Percentiles rank a stretch among this genome's conserved stretches.
phyloP scores from a whole-genome alignment of 2,888 invertebrate genomes.

The Drosophila vallismaia region DNA sequence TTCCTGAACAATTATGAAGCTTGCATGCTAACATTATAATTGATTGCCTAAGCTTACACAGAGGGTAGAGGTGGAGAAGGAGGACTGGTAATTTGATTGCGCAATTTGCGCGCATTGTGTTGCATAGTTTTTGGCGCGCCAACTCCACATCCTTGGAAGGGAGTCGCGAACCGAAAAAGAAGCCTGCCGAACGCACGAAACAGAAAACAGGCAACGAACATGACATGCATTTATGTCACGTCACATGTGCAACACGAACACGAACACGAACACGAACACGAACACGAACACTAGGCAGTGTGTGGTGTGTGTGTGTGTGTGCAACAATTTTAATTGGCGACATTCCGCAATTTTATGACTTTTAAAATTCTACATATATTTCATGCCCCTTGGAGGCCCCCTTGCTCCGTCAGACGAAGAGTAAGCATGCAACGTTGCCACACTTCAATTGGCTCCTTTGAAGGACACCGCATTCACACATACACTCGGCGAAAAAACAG shows the following conservation, averaged over 20 bases:
- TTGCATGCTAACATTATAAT: slow-evolving; percentile 77
- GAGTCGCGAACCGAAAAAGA: slow-evolving; percentile 18
- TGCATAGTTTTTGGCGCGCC: slow-evolving; percentile 80
- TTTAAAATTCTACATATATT: slow-evolving; percentile 80
- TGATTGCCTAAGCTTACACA: slow-evolving; percentile 72
- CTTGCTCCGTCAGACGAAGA: not conserved
- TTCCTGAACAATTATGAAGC: slow-evolving; percentile 60
- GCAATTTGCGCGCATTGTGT: slow-evolving; percentile 81
- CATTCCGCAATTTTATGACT: slow-evolving; percentile 82
- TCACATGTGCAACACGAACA: slow-evolving; percentile 76
- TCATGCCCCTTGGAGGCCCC: slow-evolving; percentile 55
- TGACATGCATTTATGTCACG: slow-evolving; percentile 83
- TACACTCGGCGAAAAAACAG: slow-evolving; percentile 2
- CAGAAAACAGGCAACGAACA: slow-evolving; percentile 73
- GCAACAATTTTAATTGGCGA: slow-evolving; percentile 82
- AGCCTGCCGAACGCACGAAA: slow-evolving; percentile 47
- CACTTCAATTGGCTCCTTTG: slow-evolving; percentile 74
- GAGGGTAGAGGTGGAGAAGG: not conserved
- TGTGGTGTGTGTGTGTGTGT: slow-evolving; percentile 35
- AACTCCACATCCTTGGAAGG: slow-evolving; percentile 24
- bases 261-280: slow-evolving; percentile 59
- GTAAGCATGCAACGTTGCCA: slow-evolving; percentile 69
- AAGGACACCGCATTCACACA: slow-evolving; percentile 58
- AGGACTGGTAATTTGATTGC: slow-evolving; percentile 73
- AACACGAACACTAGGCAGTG: not conserved